Conservation (phyloP, 2,888 invertebrate genomes). For the Stenotaenia linearis region DNA sequence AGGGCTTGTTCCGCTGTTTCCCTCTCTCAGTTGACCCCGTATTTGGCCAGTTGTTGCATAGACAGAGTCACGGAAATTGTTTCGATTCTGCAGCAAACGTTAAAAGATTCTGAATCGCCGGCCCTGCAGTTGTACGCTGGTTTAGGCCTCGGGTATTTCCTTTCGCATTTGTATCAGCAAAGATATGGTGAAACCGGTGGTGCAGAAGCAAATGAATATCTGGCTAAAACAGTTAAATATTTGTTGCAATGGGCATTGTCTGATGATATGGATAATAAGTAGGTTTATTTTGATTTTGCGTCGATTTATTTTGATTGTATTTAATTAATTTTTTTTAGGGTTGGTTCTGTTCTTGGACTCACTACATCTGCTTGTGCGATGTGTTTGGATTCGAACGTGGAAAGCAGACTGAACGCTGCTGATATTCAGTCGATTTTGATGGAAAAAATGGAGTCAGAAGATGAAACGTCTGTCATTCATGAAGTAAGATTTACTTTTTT, state of each 20-base stretch:
- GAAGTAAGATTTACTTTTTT: neutral
- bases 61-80: neutral
- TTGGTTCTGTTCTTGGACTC: constrained; percentile 27
- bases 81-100: neutral
- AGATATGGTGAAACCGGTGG: constrained; percentile 27
- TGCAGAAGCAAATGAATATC: neutral
- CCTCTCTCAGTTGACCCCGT: neutral
- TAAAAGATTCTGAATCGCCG: constrained; percentile 21
- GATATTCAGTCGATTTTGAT: constrained; percentile 26
- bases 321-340: neutral
- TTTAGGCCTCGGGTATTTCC: neutral
- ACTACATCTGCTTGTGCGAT: constrained; percentile 19
- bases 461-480: neutral
- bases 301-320: neutral
- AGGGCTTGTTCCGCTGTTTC: constrained; percentile 24
- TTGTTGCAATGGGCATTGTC: neutral
- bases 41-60: neutral
- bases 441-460: constrained; percentile 24
- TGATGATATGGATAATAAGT: constrained; percentile 30
- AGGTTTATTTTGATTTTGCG: neutral
- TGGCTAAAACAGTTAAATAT: neutral
- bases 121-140: constrained; percentile 30
- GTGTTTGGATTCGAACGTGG: constrained; percentile 5
- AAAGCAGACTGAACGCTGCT: constrained; percentile 8
- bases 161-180: constrained; percentile 13